Evolutionary conservation across 2,888 invertebrate species (phyloP).

Genomic region (Eupithecia vulgata): DNA sequence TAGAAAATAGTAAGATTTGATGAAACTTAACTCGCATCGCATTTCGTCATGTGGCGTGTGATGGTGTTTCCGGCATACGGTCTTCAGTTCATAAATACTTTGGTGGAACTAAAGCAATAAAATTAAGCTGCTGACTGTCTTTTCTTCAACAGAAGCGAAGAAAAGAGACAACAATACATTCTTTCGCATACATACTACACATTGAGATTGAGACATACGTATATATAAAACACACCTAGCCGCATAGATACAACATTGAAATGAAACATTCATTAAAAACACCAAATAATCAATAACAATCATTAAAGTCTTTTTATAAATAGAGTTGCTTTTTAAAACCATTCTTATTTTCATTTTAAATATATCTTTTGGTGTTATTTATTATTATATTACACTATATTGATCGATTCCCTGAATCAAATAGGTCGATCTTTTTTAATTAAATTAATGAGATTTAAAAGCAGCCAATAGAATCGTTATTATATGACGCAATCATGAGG

Average conservation of each 20-base stretch:
- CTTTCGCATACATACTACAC: slow-evolving; percentile 19
- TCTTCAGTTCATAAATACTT: neutral
- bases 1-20: no score
- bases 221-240: slow-evolving; percentile 13
- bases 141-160: slow-evolving; percentile 20
- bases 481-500: neutral
- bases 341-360: neutral
- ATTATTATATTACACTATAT: neutral
- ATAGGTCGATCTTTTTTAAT: neutral
- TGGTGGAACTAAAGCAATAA: neutral
- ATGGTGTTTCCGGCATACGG: neutral
- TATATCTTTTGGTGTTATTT: slow-evolving; percentile 1
- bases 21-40: no score
- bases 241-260: slow-evolving; percentile 21
- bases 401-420: neutral
- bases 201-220: slow-evolving; percentile 7
- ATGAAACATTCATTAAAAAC: neutral
- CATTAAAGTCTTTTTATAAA: neutral
- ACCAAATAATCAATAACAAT: slow-evolving; percentile 1
- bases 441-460: neutral
- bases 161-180: slow-evolving; percentile 19
- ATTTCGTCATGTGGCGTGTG: no score
- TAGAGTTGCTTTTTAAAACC: neutral
- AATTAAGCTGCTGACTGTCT: slow-evolving; percentile 9
- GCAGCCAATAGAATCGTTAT: neutral